Evolutionary conservation across 2,113 vertebrate species (phyloP), one percentile per base, ranked within the genome.

Genomic region (Cyphomyrus plagiostoma): DNA sequence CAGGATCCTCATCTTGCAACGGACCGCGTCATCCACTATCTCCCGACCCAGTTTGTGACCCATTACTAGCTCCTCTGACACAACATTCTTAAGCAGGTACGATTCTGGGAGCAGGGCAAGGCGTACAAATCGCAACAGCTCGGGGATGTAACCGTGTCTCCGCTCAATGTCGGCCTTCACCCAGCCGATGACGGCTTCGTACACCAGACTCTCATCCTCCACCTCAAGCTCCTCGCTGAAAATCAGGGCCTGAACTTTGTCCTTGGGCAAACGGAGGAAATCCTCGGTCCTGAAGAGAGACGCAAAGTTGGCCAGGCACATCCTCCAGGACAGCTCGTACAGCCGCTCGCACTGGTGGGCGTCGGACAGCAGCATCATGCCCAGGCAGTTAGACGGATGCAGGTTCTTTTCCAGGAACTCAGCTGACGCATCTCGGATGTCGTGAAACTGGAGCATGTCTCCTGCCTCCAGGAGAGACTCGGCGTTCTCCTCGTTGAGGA

Each of bases 381-480:
- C 96, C 35, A 97, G 93, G 92, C 97, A 97, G 94, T 97, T 97
- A 0, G 95, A 95, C 3, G 95, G 95, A 83, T 96, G 95, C 3
- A 97, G 96, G 92, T 97, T 97, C 92, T 96, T 97, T 89, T 97
- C 96, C 1, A 97, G 93, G 90, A 97, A 97, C 89, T 96, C 97
- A 0, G 97, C 94, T 0, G 96, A 95, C 0, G 97, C 97, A 1
- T 97, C 97, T 13, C 96, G 92, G 90, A 97, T 97, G 93, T 97
- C 97, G 3, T 96, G 96, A 87, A 97, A 97, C 94, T 97, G 97
- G 53, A 97, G 95, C 97, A 97, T 97, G 93, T 97, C 97, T 0
- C 96, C 95, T 0, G 96, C 97, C 89, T 97, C 96, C 1, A 97
- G 93, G 3, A 97, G 94, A 0, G 97, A 97, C 93, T 97, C 97